These are phyloP conservation scores for Epizoanthus scotinus DNA, from an alignment of 92 coral and sea anemone genomes.

Conservation along the genomic window DNA sequence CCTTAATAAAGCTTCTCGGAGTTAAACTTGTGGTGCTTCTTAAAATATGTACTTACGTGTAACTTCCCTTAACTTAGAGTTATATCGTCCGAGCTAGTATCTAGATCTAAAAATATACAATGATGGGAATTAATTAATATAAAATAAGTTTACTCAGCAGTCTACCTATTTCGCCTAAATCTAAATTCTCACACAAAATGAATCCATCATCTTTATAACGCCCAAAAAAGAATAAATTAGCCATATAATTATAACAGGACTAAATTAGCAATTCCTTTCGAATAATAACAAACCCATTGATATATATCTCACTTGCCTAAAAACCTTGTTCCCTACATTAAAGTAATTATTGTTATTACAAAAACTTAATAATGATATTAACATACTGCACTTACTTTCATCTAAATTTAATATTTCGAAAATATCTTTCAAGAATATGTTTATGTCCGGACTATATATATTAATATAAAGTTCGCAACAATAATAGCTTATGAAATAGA, in stretches of 20 bases:
- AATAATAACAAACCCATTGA: not conserved
- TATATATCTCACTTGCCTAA: not conserved
- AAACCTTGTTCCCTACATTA: not conserved
- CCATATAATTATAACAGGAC: not conserved
- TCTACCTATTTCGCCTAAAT: not conserved
- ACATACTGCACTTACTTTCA: not conserved
- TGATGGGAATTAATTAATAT: not conserved
- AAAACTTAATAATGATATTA: not conserved
- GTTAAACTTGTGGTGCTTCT: not conserved
- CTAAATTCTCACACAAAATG: not conserved
- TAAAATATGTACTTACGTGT: not conserved
- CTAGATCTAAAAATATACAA: not conserved
- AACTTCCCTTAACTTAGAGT: not conserved
- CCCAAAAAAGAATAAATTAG: not conserved
- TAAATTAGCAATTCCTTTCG: not conserved
- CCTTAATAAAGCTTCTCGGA: not conserved
- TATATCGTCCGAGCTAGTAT: not conserved
- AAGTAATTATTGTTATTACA: not conserved
- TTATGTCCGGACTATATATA: not conserved
- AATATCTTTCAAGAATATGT: not conserved
- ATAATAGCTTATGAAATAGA: not conserved
- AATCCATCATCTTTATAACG: conserved; percentile 2
- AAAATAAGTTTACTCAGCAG: not conserved
- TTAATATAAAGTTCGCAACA: not conserved
- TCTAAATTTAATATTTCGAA: not conserved